phyloP scores from a whole-genome alignment of 1,140 invertebrate species.

The Cardiocondyla obscurior region DNA sequence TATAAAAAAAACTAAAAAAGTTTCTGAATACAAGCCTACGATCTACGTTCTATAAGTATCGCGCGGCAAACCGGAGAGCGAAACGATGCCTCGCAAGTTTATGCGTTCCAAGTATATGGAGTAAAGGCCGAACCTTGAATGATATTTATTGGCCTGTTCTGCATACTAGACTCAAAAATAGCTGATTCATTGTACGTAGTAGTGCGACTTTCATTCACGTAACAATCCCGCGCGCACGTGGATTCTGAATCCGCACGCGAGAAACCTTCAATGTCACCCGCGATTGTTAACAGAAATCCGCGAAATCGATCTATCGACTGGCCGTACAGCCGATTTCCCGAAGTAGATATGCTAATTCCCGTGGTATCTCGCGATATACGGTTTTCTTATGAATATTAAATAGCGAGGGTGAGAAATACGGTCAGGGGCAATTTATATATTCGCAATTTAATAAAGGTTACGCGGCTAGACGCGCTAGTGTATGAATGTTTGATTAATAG shows the following conservation, averaged over 20 bases:
- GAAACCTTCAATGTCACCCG: slow-evolving; percentile 35
- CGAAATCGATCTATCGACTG: not conserved
- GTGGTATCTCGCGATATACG: not conserved
- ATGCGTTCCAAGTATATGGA: not conserved
- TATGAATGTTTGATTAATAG: not conserved
- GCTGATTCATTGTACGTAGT: slow-evolving; percentile 66
- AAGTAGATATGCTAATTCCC: slow-evolving; percentile 27
- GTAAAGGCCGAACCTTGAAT: slow-evolving; percentile 63
- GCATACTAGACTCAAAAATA: slow-evolving; percentile 67
- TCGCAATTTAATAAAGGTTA: not conserved
- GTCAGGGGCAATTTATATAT: not conserved
- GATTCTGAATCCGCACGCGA: slow-evolving; percentile 48
- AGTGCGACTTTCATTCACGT: slow-evolving; percentile 59
- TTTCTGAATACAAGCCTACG: no score
- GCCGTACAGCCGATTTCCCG: not conserved
- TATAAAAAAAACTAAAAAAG: not conserved
- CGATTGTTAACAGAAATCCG: slow-evolving; percentile 31
- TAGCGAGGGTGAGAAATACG: slow-evolving; percentile 1
- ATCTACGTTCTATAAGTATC: no score
- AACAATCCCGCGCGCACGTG: slow-evolving; percentile 38
- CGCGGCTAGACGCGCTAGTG: not conserved
- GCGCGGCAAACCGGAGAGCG: no score
- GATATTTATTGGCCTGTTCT: slow-evolving; percentile 68
- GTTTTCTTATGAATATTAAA: slow-evolving; percentile 22
- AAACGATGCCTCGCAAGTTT: slow-evolving; percentile 4